phyloP scores from a whole-genome alignment of 2,797 vertebrate genomes.

The Hipposideros larvatus region DNA sequence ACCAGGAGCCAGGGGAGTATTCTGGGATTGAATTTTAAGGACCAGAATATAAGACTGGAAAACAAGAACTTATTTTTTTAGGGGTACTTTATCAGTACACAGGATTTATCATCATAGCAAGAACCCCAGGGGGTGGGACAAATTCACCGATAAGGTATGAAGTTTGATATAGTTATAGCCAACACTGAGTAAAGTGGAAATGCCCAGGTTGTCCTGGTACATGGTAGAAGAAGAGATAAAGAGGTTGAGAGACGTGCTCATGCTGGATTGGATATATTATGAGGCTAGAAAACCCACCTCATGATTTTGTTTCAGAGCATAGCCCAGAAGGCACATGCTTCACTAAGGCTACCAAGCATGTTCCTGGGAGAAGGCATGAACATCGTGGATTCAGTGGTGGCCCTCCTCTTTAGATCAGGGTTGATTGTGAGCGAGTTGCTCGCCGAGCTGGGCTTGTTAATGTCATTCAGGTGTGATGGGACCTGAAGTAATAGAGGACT shows the following conservation, averaged over 20 bases:
- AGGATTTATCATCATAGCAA: not conserved
- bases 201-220: not conserved
- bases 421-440: not conserved
- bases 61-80: not conserved
- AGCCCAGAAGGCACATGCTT: not conserved
- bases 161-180: not conserved
- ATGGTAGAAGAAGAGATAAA: not conserved
- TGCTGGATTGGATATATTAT: not conserved
- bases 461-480: constrained; percentile 32
- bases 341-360: not conserved
- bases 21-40: not conserved
- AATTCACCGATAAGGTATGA: not conserved
- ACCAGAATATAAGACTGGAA: not conserved
- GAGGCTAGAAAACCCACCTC: not conserved
- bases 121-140: not conserved
- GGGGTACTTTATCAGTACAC: not conserved
- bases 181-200: not conserved
- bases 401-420: not conserved
- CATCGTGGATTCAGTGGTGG: not conserved
- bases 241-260: not conserved
- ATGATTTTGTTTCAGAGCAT: not conserved
- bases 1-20: not conserved
- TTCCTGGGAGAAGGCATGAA: not conserved
- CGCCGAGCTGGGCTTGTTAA: constrained; percentile 34
- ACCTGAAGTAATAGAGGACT: constrained; percentile 4